phyloP scores from a whole-genome alignment of 1,140 invertebrate species.

The Scaptomyza hsui region DNA sequence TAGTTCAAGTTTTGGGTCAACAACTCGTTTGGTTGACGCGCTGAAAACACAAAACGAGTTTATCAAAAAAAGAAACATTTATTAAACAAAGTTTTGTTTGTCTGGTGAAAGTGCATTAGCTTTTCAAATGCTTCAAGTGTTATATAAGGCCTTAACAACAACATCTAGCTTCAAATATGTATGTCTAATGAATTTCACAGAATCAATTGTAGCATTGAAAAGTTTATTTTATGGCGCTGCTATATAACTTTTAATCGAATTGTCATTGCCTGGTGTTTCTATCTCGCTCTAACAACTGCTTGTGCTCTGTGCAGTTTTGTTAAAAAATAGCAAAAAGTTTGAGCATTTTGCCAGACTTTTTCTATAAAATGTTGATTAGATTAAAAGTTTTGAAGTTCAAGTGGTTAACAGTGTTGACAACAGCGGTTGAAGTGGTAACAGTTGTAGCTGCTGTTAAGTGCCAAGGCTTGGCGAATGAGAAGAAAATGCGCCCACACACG shows the following conservation, averaged over 20 bases:
- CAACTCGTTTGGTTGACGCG: constrained; percentile 35
- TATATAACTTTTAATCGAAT: constrained; percentile 52
- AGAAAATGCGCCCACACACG: constrained; percentile 22
- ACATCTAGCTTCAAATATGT: not conserved
- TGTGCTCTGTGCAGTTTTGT: constrained; percentile 3
- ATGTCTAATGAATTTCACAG: constrained; percentile 43
- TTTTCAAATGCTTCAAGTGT: constrained; percentile 48
- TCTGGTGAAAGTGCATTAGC: constrained; percentile 64
- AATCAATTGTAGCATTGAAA: constrained; percentile 52
- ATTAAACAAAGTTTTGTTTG: constrained; percentile 51
- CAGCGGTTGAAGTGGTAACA: not conserved
- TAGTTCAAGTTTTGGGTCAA: constrained; percentile 75
- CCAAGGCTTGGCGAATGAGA: constrained; percentile 13
- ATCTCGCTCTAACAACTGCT: constrained; percentile 3
- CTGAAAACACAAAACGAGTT: constrained; percentile 60
- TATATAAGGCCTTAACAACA: constrained; percentile 53
- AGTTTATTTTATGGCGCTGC: not conserved
- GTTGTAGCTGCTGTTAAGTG: constrained; percentile 1
- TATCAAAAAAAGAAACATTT: constrained; percentile 69
- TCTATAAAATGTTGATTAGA: constrained; percentile 49
- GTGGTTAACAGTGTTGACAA: constrained; percentile 35
- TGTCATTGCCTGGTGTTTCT: constrained; percentile 6
- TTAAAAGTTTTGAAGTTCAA: constrained; percentile 68
- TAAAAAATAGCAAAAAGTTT: constrained; percentile 1
- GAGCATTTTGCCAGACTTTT: not conserved